A percentile compares a stretch with the other conserved stretches of the same genome.
These are phyloP conservation scores for Thecophora atra DNA, from an alignment of 2,888 invertebrate genomes.

Conservation along the genomic window DNA sequence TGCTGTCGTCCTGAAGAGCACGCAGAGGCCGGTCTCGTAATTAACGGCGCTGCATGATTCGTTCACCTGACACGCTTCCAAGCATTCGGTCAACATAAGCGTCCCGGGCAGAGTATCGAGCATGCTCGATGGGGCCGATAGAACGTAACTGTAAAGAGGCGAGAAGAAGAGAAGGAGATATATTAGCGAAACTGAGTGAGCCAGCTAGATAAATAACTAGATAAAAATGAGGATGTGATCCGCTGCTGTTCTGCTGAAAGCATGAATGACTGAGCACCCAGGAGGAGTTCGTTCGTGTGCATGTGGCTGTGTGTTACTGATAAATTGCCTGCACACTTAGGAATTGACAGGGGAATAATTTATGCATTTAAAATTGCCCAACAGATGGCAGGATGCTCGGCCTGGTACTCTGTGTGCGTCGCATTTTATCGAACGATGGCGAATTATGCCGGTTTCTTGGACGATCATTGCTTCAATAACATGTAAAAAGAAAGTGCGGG, in stretches of 20 bases:
- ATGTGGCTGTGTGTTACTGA: slow-evolving; percentile 2
- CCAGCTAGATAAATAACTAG: no score
- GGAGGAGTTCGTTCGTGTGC: neutral
- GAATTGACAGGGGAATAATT: slow-evolving; percentile 32
- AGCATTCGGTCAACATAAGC: slow-evolving; percentile 92
- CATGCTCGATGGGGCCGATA: slow-evolving; percentile 89
- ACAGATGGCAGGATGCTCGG: neutral
- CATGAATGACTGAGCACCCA: neutral
- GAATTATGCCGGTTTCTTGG: slow-evolving; percentile 18
- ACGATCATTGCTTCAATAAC: neutral
- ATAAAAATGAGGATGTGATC: neutral
- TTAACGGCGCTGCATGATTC: slow-evolving; percentile 92
- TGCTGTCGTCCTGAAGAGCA: slow-evolving; percentile 89
- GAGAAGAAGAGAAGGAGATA: neutral
- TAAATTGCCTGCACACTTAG: slow-evolving; percentile 24
- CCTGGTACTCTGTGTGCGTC: neutral
- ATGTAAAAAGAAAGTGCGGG: neutral
- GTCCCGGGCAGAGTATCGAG: slow-evolving; percentile 91
- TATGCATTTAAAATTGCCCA: neutral
- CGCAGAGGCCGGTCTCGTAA: slow-evolving; percentile 94
- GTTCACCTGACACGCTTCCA: slow-evolving; percentile 91
- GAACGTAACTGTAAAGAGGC: slow-evolving; percentile 74
- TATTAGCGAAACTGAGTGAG: neutral
- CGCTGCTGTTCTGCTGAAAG: neutral
- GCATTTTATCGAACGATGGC: neutral